Evolutionary conservation across 2,113 vertebrate genomes (phyloP), one percentile per base, ranked within the genome.

Genomic region (Sinocyclocheilus maitianheensis): DNA sequence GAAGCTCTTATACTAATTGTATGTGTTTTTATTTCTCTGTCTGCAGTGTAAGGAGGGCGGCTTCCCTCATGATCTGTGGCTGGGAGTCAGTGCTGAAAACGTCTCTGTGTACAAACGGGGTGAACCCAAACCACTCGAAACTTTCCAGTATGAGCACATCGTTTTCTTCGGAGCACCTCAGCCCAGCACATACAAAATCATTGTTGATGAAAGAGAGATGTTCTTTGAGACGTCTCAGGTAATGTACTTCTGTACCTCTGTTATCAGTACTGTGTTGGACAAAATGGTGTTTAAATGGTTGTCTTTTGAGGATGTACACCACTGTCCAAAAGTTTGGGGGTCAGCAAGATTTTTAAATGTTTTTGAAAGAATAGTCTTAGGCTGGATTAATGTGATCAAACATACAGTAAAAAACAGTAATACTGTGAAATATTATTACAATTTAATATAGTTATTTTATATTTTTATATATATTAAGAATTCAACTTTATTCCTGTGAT

Each of bases 201-300:
- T 96, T 0, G 97, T 97, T 90, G 97, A 97, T n/a, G 97, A 97
- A 89, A 95, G 97, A 88, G 97, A 98, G 93, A 96, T 98, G 96
- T 97, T 95, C 92, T 98, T 98, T 40, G 97, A 98, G 92, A 97
- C 97, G 1, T 91, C 95, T 20, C 93, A 96, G 96, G 97, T 98
- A 89, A 92, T 0, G 13, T 5, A 24, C n/a, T 76, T 76, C n/a
- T 75, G 72, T 48, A n/a, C 43, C n/a, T 46, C 22, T 76, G n/a
- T 48, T 16, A 75, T 48, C 5, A 48, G 43, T 48, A 43, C n/a
- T n/a, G n/a, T n/a, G n/a, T n/a, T n/a, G n/a, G n/a, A n/a, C n/a
- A n/a, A n/a, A n/a, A n/a, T n/a, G n/a, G n/a, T 46, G 72, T 48
- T 16, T 48, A 12, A 72, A 5, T 22, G 43, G 34, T 72, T 43